Base-by-base conservation (phyloP, 2,797 vertebrate genomes). In the Orestias chungarensis region DNA sequence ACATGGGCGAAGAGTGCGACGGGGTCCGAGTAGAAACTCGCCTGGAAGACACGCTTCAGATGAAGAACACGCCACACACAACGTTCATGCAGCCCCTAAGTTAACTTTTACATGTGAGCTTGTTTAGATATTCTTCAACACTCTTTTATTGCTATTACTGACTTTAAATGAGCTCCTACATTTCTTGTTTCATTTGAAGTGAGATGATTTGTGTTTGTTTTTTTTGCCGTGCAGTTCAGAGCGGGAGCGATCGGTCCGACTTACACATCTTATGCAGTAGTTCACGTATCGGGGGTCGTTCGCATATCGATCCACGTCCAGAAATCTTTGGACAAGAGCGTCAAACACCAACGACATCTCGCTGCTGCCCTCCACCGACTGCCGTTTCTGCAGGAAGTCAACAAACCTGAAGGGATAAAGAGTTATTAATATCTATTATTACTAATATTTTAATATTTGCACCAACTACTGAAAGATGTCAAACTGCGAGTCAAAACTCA, bases 251-350 rank as follows among this genome's bases (percentile, higher is more conserved):
- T n/a, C 0, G 4, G 9, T 7, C 59, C 47, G 1, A 95, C 96
- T 87, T 91, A 98, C 98, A 90, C 94, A 96, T 88, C 84, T 93
- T 74, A 99, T 50, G 87, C 97, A 99, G 91, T 93, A 92, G 75
- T 84, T 91, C 10, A 99, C 85, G 25, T 95, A 97, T 82, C 98
- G 89, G 10, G 80, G 31, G 70, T 99, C 97, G 27, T 95, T 86
- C 0, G 93, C 92, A 73, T 99, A 99, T 66, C 76, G 92, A 75
- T 93, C 80, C 0, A 94, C 91, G 0, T 82, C 54, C 46, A 96
- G 33, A 83, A 98, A 98, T 5, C 35, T 88, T 82, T 94, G 92
- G 33, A 99, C 93, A 0, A 99, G 91, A 2, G 87, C 85, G 70
- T 96, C 93, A 29, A 98, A 88, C 59, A 97, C 94, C 35, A 46